phyloP scores from a whole-genome alignment of 2,113 vertebrate genomes.

The Lepisosteus oculatus region DNA sequence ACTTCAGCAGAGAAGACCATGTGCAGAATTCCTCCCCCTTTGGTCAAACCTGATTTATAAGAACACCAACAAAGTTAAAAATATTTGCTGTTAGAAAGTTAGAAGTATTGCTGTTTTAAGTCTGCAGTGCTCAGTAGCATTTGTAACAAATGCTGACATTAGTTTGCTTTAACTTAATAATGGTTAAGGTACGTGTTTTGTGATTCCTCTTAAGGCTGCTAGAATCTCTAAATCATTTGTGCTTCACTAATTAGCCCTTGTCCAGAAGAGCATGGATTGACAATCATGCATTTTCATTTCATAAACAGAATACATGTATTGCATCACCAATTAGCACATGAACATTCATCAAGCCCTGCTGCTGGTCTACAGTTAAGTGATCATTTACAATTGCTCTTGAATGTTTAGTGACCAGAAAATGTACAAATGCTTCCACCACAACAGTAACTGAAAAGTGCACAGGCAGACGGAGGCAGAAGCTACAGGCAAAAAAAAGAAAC shows the following conservation, averaged over 20 bases:
- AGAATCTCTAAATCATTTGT: conserved; percentile 41
- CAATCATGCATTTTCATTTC: conserved; percentile 39
- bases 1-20: no score
- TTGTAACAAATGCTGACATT: no score
- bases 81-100: no score
- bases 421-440: conserved; percentile 67
- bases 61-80: no score
- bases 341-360: conserved; percentile 58
- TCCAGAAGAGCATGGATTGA: conserved; percentile 46
- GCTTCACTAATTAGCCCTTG: conserved; percentile 28
- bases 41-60: no score
- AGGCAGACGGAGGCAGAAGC: conserved; percentile 72
- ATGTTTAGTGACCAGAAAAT: conserved; percentile 85
- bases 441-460: conserved; percentile 64
- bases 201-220: neutral
- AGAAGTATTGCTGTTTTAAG: no score
- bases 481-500: conserved; percentile 57
- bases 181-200: no score
- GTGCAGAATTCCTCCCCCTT: no score
- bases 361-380: conserved; percentile 65
- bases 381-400: conserved; percentile 70
- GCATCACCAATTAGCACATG: conserved; percentile 43
- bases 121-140: no score
- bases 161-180: no score
- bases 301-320: conserved; percentile 25